Evolutionary conservation across 2,113 vertebrate species (phyloP), one percentile per base, ranked within the genome.

Genomic region (Morone chrysops): DNA sequence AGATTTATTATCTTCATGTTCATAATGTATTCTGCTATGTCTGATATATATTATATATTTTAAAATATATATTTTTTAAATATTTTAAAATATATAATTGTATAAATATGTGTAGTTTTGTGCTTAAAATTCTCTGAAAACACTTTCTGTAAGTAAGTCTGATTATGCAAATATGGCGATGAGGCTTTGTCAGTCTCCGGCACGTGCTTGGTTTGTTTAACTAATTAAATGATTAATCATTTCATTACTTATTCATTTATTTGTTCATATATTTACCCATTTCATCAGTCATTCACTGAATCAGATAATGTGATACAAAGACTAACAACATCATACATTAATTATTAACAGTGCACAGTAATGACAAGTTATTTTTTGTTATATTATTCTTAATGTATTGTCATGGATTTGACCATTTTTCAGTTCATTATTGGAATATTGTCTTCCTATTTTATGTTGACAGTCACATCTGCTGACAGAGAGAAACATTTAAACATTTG

Each of bases 231-330:
- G 81, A 89, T 84, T 83, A 89, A 93, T 88, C 17, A 78, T 80
- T 86, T 82, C 88, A 92, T 92, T 90, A 87, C 65, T 87, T 87
- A 91, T 92, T 92, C 87, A 93, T 93, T 87, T 78, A 83, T 86
- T 89, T 90, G 74, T 77, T 86, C 70, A 51, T 87, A 82, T 85
- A 88, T 86, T 90, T 83, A 82, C 43, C 45, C 74, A 53, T 83
- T 86, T 89, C 80, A 91, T 92, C 83, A 85, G 80, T 79, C 87
- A 87, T 81, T 90, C 90, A 91, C 69, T 90, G 87, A 88, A 50
- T 89, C 88, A 81, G 53, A 75, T 88, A 85, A 92, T 92, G 47
- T 71, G 80, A 88, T 66, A 88, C 72, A 93, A 84, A 84, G 51
- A 69, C 72, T 53, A 78, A 85, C 71, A 76, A 68, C 72, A 73